Conservation (phyloP, 92 coral and sea anemone genomes). For the Phenganax stokvisi region DNA sequence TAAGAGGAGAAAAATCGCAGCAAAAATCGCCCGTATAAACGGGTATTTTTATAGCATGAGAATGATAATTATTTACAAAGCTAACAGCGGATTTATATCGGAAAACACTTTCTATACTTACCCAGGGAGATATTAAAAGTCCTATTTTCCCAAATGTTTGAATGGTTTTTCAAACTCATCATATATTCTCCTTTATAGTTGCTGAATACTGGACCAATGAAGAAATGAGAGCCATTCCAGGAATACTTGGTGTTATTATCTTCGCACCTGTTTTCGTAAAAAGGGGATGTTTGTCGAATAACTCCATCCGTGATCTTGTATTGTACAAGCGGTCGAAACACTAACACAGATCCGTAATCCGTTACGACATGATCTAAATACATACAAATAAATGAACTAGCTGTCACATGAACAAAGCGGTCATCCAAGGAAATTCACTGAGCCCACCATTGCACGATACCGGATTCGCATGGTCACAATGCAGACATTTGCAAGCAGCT, state of each 20-base stretch:
- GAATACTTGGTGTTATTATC: not conserved
- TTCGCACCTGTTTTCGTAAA: not conserved
- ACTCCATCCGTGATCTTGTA: conserved; percentile 2
- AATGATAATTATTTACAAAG: not conserved
- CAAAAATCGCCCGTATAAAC: no score
- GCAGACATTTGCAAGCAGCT: no score
- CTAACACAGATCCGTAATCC: not conserved
- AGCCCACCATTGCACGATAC: no score
- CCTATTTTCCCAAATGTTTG: conserved; percentile 19
- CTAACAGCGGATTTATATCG: not conserved
- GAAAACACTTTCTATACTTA: not conserved
- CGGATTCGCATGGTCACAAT: no score
- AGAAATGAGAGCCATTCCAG: conserved; percentile 27
- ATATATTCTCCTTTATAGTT: conserved; percentile 18
- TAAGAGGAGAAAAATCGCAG: no score
- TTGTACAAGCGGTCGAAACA: not conserved
- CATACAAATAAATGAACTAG: not conserved
- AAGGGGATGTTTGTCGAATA: not conserved
- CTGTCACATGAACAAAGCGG: not conserved
- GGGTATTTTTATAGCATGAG: not conserved
- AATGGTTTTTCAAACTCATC: conserved; percentile 17
- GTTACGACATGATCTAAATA: not conserved
- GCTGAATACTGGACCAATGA: conserved; percentile 31
- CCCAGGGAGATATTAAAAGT: not conserved
- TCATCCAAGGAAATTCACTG: not conserved